Percentiles rank a stretch among this genome's conserved stretches.
Evolutionary conservation across 2,797 vertebrate species (phyloP).

Genomic region (Galaxias olidus): DNA sequence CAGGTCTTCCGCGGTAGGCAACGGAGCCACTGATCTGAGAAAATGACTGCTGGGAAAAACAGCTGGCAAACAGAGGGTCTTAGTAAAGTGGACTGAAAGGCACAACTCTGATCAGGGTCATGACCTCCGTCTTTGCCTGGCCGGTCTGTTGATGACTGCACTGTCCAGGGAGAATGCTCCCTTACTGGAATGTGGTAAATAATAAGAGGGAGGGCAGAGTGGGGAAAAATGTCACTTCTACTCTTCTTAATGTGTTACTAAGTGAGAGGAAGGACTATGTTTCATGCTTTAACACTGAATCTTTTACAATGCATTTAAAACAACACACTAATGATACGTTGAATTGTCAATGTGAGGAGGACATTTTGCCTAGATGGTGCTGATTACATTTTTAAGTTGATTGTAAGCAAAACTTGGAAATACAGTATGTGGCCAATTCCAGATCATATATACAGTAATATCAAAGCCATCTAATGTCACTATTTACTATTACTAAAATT

Average conservation of each 20-base stretch:
- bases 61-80: slow-evolving; percentile 11
- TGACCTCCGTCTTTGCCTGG: slow-evolving; percentile 4
- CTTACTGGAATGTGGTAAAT: slow-evolving; percentile 16
- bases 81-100: slow-evolving; percentile 11
- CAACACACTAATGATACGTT: too few species aligned
- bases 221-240: too few species aligned
- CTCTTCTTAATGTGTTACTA: too few species aligned
- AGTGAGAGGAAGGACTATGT: too few species aligned
- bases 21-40: neutral
- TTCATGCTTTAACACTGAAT: too few species aligned
- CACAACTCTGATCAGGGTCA: slow-evolving; percentile 9
- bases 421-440: too few species aligned
- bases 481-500: slow-evolving; percentile 6
- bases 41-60: slow-evolving; percentile 3
- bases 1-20: slow-evolving; percentile 8
- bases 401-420: too few species aligned
- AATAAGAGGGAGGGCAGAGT: neutral
- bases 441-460: neutral
- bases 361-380: neutral
- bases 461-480: slow-evolving; percentile 6
- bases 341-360: neutral
- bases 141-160: slow-evolving; percentile 13
- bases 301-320: too few species aligned
- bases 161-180: slow-evolving; percentile 4
- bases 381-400: too few species aligned